phyloP scores from a whole-genome alignment of 2,888 invertebrate species.

The Miltochrista miniata region DNA sequence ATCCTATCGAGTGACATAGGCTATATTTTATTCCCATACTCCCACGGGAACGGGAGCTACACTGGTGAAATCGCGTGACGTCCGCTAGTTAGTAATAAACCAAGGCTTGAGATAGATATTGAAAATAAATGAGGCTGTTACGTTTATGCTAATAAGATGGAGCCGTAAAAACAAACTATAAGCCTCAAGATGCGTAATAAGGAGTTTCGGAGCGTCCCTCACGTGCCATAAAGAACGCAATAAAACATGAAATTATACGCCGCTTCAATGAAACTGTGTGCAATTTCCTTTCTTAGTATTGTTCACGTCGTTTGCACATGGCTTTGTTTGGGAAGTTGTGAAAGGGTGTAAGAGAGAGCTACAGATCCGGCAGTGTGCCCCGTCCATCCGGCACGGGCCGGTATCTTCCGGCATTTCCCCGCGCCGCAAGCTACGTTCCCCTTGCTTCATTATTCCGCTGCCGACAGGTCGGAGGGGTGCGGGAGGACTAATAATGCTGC shows the following conservation, averaged over 20 bases:
- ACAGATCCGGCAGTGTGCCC: slow-evolving; percentile 49
- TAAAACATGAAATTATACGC: slow-evolving; percentile 31
- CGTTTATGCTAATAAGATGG: slow-evolving; percentile 32
- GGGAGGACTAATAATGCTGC: slow-evolving; percentile 60
- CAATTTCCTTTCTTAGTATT: slow-evolving; percentile 24
- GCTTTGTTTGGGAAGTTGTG: slow-evolving; percentile 42
- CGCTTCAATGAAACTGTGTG: slow-evolving; percentile 28
- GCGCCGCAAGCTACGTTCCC: slow-evolving; percentile 55
- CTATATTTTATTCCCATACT: too few species aligned
- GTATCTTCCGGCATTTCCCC: slow-evolving; percentile 63
- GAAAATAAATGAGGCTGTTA: slow-evolving; percentile 1
- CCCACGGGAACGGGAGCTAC: too few species aligned
- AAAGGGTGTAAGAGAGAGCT: slow-evolving; percentile 42
- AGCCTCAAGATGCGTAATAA: slow-evolving; percentile 8
- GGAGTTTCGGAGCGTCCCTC: slow-evolving; percentile 8
- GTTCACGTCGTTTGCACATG: slow-evolving; percentile 40
- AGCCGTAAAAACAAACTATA: slow-evolving; percentile 33
- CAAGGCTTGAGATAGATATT: too few species aligned
- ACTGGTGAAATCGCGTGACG: too few species aligned
- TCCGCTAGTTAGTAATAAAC: too few species aligned
- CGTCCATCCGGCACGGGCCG: slow-evolving; percentile 60
- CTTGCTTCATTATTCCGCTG: slow-evolving; percentile 67
- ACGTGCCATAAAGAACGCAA: slow-evolving; percentile 29
- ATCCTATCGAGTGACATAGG: too few species aligned
- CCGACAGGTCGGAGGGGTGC: slow-evolving; percentile 70